A percentile compares a stretch with the other conserved stretches of the same genome.
Evolutionary conservation across 2,888 invertebrate genomes (phyloP).

Genomic region (Athetis lepigone): DNA sequence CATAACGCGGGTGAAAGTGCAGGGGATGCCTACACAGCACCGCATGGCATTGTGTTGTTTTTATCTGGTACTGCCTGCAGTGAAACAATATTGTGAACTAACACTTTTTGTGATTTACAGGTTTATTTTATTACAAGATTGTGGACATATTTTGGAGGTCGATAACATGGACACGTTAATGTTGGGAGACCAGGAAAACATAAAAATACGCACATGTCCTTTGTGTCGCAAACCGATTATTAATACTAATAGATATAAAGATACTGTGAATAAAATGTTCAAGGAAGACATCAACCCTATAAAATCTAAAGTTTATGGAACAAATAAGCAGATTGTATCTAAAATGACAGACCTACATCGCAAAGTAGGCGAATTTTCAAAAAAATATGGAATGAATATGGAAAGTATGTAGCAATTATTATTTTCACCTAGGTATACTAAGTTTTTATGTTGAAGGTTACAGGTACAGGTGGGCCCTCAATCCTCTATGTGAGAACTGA

Average conservation of each 20-base stretch:
- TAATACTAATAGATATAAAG: slow-evolving; percentile 90
- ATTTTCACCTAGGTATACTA: too few species aligned
- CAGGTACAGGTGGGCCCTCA: too few species aligned
- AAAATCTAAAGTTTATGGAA: slow-evolving; percentile 82
- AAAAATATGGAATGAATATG: slow-evolving; percentile 35
- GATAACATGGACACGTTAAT: slow-evolving; percentile 84
- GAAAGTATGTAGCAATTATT: slow-evolving; percentile 51
- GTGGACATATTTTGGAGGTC: slow-evolving; percentile 86
- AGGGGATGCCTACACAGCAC: too few species aligned
- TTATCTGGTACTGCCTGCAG: too few species aligned
- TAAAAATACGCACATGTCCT: slow-evolving; percentile 88
- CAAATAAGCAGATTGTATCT: slow-evolving; percentile 63
- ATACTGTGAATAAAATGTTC: slow-evolving; percentile 83
- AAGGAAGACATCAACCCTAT: slow-evolving; percentile 82
- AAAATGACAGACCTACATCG: slow-evolving; percentile 60
- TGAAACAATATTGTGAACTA: background rate
- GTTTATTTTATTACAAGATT: slow-evolving; percentile 89
- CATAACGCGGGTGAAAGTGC: too few species aligned
- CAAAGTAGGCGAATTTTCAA: slow-evolving; percentile 47
- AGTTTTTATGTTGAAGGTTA: too few species aligned
- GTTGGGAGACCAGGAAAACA: slow-evolving; percentile 72
- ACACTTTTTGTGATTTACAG: slow-evolving; percentile 70
- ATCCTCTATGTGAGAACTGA: too few species aligned
- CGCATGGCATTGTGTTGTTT: background rate
- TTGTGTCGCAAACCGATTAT: slow-evolving; percentile 91